Conservation (phyloP, 2,113 vertebrate genomes). For the Rhagologus leucostigma region DNA sequence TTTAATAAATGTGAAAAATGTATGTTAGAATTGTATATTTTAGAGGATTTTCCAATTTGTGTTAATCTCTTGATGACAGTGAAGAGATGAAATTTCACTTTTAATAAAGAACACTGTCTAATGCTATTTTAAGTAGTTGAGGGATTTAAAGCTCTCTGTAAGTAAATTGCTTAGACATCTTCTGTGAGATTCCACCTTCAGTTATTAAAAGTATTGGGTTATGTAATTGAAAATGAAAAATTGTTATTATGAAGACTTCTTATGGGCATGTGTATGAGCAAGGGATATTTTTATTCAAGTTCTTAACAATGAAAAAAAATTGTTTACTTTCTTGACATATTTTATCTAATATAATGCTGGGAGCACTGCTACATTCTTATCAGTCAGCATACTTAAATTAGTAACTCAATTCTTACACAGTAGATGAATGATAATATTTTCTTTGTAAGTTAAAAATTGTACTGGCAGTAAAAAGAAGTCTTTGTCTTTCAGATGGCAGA, state of each 20-base stretch:
- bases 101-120: background rate
- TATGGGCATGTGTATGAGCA: background rate
- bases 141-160: background rate
- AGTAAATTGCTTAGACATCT: background rate
- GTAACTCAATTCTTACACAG: background rate
- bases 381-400: background rate
- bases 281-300: background rate
- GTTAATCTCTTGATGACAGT: background rate
- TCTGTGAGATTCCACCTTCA: background rate
- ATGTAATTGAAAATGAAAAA: background rate
- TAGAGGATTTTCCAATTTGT: background rate
- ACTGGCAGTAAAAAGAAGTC: background rate
- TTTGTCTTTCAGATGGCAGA: background rate
- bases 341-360: background rate
- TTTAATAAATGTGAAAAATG: background rate
- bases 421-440: background rate
- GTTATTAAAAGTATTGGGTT: background rate
- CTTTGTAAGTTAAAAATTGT: background rate
- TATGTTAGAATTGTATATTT: background rate
- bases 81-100: background rate
- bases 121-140: background rate
- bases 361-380: background rate
- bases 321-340: background rate
- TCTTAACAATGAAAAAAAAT: background rate
- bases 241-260: background rate